phyloP scores from a whole-genome alignment of 2,888 invertebrate species.

The Scrobipalpa atriplicella region DNA sequence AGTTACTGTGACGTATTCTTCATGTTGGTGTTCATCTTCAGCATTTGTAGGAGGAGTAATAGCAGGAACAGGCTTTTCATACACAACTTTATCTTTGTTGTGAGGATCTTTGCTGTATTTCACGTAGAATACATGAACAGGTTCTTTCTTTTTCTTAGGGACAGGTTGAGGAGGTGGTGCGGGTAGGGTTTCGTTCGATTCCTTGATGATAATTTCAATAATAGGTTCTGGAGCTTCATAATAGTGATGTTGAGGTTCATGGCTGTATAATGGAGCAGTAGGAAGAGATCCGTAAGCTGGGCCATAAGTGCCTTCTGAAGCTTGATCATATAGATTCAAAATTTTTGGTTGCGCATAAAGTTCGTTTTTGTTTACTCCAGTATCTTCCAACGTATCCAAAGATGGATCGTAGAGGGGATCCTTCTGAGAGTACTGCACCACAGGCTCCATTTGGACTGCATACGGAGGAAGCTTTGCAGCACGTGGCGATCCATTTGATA shows the following conservation, averaged over 20 bases:
- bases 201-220: conserved; percentile 95
- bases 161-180: conserved; percentile 83
- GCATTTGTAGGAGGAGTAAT: conserved; percentile 87
- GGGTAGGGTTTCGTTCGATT: conserved; percentile 91
- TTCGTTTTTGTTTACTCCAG: conserved; percentile 70
- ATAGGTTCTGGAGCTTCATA: conserved; percentile 93
- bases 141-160: conserved; percentile 86
- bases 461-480: conserved; percentile 85
- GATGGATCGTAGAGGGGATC: conserved; percentile 88
- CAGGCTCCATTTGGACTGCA: conserved; percentile 91
- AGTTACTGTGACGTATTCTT: conserved; percentile 81
- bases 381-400: conserved; percentile 74
- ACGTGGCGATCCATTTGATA: conserved; percentile 73
- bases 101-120: conserved; percentile 94
- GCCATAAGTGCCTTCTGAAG: conserved; percentile 72
- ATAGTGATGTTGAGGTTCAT: conserved; percentile 75
- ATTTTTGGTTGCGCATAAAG: conserved; percentile 78
- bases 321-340: conserved; percentile 71
- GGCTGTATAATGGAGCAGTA: conserved; percentile 76
- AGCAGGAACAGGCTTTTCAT: conserved; percentile 91
- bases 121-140: conserved; percentile 95
- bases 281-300: conserved; percentile 72
- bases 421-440: conserved; percentile 90
- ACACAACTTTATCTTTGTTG: conserved; percentile 87
- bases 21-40: conserved; percentile 83